phyloP scores from a whole-genome alignment of 2,888 invertebrate genomes.

The Apodemia hepburni region DNA sequence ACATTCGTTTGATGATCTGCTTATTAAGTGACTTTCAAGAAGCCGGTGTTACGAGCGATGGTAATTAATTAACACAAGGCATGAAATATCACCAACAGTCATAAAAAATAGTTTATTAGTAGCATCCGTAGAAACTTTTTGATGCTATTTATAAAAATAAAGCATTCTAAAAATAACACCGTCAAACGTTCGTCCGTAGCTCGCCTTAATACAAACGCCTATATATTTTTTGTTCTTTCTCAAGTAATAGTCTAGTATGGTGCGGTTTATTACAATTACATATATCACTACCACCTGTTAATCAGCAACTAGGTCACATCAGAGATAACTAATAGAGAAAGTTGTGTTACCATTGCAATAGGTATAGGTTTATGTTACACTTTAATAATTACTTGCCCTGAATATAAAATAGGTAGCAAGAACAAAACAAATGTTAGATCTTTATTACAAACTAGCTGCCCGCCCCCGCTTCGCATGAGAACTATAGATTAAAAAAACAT shows the following conservation, averaged over 20 bases:
- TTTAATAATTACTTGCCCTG: conserved; percentile 13
- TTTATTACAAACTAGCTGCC: no score
- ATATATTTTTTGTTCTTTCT: conserved; percentile 19
- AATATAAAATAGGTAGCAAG: not conserved
- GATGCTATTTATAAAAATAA: not conserved
- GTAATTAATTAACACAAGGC: no score
- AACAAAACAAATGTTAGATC: no score
- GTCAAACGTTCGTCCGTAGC: not conserved
- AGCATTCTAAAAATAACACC: not conserved
- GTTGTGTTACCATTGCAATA: conserved; percentile 21
- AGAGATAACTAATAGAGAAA: conserved; percentile 27
- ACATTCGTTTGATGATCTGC: no score
- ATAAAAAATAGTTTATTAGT: no score
- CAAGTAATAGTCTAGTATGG: conserved; percentile 17
- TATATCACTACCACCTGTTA: conserved; percentile 18
- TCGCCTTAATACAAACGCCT: not conserved
- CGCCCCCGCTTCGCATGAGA: no score
- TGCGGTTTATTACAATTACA: conserved; percentile 20
- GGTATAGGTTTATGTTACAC: not conserved
- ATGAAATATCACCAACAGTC: no score
- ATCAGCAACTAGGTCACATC: conserved; percentile 21
- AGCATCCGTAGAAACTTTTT: not conserved
- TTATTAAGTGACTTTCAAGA: no score
- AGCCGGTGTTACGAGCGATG: no score
- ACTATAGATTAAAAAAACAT: no score